Evolutionary conservation across 2,888 invertebrate species (phyloP), one percentile per base, ranked within the genome.

Genomic region (Tuberolachnus salignus): DNA sequence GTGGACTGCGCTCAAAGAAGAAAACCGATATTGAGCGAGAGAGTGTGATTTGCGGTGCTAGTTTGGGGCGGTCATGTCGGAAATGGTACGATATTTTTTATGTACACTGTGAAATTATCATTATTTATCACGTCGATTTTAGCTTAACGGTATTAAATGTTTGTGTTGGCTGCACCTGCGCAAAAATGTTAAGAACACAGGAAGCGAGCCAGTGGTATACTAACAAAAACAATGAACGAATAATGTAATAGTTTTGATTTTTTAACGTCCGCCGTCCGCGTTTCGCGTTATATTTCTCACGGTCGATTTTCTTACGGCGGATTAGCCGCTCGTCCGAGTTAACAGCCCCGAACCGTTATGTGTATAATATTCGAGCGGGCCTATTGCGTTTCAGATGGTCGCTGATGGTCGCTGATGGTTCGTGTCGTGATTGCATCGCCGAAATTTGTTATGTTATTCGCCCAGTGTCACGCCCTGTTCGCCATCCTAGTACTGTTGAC

Each of bases 371-470:
- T 59, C 1, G 13, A 59, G n/a, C 42, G 6, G 11, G 61, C 49
- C 2, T 13, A n/a, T 53, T 34, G 63, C 21, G 51, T 11, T 46
- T 51, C 21, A 26, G 78, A 59, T 42, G 66, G 8, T 13, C 66
- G 34, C 10, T 46, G 34, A 46, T 46, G 34, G 14, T n/a, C 67
- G n/a, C 34, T 34, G 34, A 34, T 34, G 69, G 34, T 49, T 59
- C 16, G 1, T 49, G 34, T 21, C 10, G 11, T 34, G 57, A 49
- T 53, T 8, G 19, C 1, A 23, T 19, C 26, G 23, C 14, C 34
- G 19, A 66, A 57, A 75, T 23, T 46, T 67, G 75, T 75, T 67
- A 67, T 75, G 75, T 75, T 49, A 67, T 66, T 64, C 44, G 44
- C n/a, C 3, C 66, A 26, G 66, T 26, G 75, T 75, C 66, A 75